A percentile compares a stretch with the other conserved stretches of the same genome.
Conservation (phyloP, 2,113 vertebrate genomes). For the Geococcyx californianus region DNA sequence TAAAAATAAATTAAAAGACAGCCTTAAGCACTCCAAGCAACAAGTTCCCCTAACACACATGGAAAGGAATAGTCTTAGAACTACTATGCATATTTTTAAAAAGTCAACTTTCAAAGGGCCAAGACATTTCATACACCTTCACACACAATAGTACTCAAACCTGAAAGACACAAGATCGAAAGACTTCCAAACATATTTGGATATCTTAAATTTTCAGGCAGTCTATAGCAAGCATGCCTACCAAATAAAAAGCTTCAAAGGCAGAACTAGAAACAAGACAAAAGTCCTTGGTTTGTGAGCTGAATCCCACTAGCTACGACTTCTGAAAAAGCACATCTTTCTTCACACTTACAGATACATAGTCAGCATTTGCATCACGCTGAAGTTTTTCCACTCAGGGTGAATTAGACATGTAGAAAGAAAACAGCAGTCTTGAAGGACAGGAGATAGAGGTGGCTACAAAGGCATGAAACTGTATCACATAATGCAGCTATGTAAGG, state of each 20-base stretch:
- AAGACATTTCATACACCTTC: neutral
- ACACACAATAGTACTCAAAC: neutral
- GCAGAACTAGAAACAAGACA: neutral
- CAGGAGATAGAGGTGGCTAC: neutral
- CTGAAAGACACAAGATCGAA: neutral
- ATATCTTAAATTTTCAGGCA: neutral
- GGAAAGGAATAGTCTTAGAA: neutral
- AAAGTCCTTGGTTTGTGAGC: neutral
- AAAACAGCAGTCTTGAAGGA: neutral
- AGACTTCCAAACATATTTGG: neutral
- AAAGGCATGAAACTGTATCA: neutral
- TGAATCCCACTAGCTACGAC: neutral
- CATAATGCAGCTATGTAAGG: rapidly evolving
- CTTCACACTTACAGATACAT: neutral
- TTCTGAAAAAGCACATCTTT: neutral
- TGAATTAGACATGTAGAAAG: neutral
- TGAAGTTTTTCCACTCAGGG: rapidly evolving
- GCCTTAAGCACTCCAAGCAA: neutral
- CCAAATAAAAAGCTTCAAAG: neutral
- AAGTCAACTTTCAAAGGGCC: neutral
- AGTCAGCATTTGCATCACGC: neutral
- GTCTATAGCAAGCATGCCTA: neutral
- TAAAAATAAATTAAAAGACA: neutral
- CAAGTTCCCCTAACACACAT: neutral
- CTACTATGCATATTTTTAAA: neutral